Evolutionary conservation across 1,140 invertebrate species (phyloP).

Genomic region (Akabosia matsudoensis): DNA sequence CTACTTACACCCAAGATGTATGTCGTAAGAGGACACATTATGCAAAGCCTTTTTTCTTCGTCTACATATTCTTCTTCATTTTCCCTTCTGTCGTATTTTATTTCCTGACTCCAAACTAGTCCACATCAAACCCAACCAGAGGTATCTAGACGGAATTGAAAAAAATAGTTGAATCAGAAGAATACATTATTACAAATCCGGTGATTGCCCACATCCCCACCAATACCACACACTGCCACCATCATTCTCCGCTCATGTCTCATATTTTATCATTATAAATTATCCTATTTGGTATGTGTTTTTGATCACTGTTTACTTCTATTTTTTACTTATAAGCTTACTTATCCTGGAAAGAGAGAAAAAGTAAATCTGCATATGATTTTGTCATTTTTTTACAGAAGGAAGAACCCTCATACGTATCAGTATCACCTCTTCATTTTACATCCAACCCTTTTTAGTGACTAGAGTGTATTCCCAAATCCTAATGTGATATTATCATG

Average conservation of each 20-base stretch:
- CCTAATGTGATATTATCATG: neutral
- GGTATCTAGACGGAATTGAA: neutral
- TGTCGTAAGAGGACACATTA: neutral
- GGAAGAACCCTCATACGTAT: no score
- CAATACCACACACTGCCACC: neutral
- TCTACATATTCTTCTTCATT: neutral
- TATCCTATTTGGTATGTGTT: neutral
- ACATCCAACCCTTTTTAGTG: no score
- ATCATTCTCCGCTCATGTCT: neutral
- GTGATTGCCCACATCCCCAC: neutral
- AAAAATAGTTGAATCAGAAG: neutral
- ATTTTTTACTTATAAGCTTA: neutral
- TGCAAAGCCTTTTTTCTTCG: neutral
- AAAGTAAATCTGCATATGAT: no score
- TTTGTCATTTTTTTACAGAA: no score
- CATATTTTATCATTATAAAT: neutral
- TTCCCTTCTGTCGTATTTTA: no score
- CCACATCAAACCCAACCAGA: neutral
- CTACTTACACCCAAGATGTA: neutral
- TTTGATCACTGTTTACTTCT: neutral
- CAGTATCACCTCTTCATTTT: no score
- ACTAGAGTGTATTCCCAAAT: no score
- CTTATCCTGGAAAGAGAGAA: no score
- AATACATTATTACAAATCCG: constrained; percentile 2
- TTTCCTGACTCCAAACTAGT: neutral